Percentiles rank a stretch among this genome's conserved stretches.
These are phyloP conservation scores for Actinia equina DNA, from an alignment of 64 coral and sea anemone species.

Conservation along the genomic window DNA sequence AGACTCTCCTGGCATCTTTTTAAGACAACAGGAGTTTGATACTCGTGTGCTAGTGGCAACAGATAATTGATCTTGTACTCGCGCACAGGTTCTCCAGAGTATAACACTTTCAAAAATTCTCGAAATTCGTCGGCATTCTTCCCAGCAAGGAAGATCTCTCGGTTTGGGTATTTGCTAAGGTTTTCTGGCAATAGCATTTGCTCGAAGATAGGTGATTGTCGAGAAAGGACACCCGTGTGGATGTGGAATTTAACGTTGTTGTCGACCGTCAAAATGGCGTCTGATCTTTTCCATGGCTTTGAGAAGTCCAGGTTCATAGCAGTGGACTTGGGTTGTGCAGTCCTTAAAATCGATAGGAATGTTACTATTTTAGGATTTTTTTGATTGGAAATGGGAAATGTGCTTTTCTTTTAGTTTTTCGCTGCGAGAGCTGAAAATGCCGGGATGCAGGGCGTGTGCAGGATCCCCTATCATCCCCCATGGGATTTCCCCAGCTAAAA, in stretches of 20 bases:
- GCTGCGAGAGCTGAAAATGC: no score
- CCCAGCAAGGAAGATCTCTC: constrained; percentile 20
- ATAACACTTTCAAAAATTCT: constrained; percentile 27
- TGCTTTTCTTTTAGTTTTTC: no score
- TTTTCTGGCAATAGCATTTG: constrained; percentile 8
- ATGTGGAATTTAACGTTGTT: constrained; percentile 27
- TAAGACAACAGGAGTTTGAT: not conserved
- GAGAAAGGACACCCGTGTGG: constrained; percentile 6
- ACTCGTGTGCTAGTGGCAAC: constrained; percentile 20
- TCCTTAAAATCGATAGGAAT: not conserved
- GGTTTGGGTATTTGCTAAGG: constrained; percentile 16
- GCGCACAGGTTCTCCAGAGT: constrained; percentile 16
- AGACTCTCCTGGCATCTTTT: constrained; percentile 23
- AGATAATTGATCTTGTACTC: constrained; percentile 30
- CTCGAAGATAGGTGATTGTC: constrained; percentile 14
- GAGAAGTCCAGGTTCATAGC: constrained; percentile 21
- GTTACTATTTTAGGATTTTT: not conserved
- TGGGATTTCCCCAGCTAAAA: not conserved
- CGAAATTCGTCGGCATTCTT: constrained; percentile 25
- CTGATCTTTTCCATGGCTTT: constrained; percentile 26
- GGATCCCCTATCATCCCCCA: no score
- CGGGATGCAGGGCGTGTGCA: no score
- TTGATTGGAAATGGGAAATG: no score
- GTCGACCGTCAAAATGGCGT: constrained; percentile 23
- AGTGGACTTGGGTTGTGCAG: not conserved